Evolutionary conservation across 2,797 vertebrate species (phyloP).

Genomic region (Syngnathus rostellatus): DNA sequence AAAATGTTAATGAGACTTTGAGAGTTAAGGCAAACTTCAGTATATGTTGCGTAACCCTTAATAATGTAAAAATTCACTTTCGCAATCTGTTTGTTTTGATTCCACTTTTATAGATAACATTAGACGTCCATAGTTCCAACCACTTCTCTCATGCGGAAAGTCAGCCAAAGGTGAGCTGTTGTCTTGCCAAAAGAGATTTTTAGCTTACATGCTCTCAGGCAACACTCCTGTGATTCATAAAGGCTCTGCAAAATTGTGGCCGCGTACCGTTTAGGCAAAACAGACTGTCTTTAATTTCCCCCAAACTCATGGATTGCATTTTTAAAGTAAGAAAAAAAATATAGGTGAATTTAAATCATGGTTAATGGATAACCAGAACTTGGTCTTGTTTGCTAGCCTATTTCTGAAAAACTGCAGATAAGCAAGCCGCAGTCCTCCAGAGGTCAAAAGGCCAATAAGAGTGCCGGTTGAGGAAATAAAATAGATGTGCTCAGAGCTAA

Average conservation of each 20-base stretch:
- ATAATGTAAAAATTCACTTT: too few relatives aligned
- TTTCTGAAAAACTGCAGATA: not conserved
- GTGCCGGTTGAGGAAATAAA: not conserved
- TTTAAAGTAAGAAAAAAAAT: not conserved
- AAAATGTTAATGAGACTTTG: too few relatives aligned
- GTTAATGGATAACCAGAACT: not conserved
- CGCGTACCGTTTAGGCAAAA: conserved; percentile 13
- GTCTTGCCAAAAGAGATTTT: conserved; percentile 57
- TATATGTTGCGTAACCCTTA: too few relatives aligned
- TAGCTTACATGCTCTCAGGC: conserved; percentile 54
- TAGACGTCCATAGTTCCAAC: conserved; percentile 30
- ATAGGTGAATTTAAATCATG: not conserved
- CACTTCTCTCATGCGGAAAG: conserved; percentile 50
- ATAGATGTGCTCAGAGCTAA: not conserved
- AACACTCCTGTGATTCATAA: conserved; percentile 48
- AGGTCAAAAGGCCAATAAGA: conserved; percentile 1
- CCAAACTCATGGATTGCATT: not conserved
- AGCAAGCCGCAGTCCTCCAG: not conserved
- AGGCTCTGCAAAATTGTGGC: conserved; percentile 31
- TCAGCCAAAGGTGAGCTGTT: conserved; percentile 62
- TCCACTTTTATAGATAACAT: not conserved
- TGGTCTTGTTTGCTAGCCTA: not conserved
- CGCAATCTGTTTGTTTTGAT: not conserved
- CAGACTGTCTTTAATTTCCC: not conserved
- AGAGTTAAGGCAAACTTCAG: too few relatives aligned